Evolutionary conservation across 2,888 invertebrate genomes (phyloP).

Genomic region (Cepaea hortensis): DNA sequence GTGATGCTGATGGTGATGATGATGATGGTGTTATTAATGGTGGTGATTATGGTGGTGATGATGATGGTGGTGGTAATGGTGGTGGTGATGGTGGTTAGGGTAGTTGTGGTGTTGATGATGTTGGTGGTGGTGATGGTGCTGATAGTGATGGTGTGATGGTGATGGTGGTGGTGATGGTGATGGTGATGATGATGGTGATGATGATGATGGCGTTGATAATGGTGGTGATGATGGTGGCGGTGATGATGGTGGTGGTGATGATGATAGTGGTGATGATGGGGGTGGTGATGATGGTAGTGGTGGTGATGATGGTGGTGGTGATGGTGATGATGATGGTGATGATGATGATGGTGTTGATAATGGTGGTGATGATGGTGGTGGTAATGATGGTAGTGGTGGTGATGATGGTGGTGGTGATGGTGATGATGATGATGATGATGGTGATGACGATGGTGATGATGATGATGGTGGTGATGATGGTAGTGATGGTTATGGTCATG

Average conservation of each 20-base stretch:
- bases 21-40: background rate
- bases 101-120: no score
- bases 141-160: no score
- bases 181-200: background rate
- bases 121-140: no score
- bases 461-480: no score
- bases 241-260: slow-evolving; percentile 8
- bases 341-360: slow-evolving; percentile 6
- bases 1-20: background rate
- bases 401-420: no score
- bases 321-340: slow-evolving; percentile 4
- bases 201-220: background rate
- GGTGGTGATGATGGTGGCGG: background rate
- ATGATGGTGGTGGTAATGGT: background rate
- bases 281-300: no score
- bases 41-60: background rate
- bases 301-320: background rate
- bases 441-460: no score
- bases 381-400: background rate
- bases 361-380: slow-evolving; percentile 11
- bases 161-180: no score
- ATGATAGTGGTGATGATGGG: background rate
- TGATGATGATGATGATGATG: no score
- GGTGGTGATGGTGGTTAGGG: no score
- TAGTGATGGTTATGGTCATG: no score